These are phyloP conservation scores for Nesogale talazaci DNA, from an alignment of 2,113 vertebrate species.

Conservation along the genomic window DNA sequence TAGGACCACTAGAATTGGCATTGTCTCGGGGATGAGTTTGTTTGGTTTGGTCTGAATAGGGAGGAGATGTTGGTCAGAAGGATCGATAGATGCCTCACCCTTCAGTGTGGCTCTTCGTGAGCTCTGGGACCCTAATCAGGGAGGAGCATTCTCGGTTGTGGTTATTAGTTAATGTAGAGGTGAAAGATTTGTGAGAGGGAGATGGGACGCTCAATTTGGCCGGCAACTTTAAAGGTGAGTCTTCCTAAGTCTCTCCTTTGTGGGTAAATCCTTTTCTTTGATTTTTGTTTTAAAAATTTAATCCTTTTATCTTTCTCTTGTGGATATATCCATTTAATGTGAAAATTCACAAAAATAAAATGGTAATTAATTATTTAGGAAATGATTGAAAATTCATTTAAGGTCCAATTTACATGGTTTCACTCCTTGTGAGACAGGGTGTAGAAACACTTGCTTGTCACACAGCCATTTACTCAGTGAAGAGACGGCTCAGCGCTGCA, in stretches of 20 bases:
- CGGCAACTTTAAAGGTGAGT: constrained; percentile 21
- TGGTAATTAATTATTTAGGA: constrained; percentile 64
- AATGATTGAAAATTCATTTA: constrained; percentile 50
- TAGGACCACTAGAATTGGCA: background rate
- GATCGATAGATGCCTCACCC: background rate
- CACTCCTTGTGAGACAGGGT: background rate
- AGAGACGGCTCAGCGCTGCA: background rate
- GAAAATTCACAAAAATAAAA: constrained; percentile 62
- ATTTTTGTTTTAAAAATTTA: constrained; percentile 60
- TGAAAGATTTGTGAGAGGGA: background rate
- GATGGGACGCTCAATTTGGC: background rate
- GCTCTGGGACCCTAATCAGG: background rate
- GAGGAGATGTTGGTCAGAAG: background rate
- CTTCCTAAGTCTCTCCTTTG: constrained; percentile 5
- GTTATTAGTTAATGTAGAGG: constrained; percentile 10
- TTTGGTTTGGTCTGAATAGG: background rate
- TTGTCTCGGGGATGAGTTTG: no score
- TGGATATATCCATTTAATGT: constrained; percentile 58
- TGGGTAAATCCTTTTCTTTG: background rate
- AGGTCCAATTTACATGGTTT: background rate
- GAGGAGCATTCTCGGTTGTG: background rate
- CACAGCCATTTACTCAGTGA: no score
- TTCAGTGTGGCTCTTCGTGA: background rate
- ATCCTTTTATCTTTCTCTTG: constrained; percentile 39
- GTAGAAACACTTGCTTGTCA: no score